A percentile compares a stretch with the other conserved stretches of the same genome.
phyloP scores from a whole-genome alignment of 2,888 invertebrate species.

The Amphipyra tragopoginis region DNA sequence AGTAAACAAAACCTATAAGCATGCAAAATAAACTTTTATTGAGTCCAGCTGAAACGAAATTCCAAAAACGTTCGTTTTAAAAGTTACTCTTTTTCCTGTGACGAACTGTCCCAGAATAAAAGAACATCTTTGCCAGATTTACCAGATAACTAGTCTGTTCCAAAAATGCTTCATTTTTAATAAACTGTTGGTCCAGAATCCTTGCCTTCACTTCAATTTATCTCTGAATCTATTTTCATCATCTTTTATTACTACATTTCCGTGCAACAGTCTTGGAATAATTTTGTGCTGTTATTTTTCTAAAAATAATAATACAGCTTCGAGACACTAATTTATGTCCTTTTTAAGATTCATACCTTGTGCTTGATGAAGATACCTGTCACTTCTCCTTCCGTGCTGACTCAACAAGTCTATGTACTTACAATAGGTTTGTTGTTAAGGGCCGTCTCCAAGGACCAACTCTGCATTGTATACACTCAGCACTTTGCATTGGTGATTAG shows the following conservation, averaged over 20 bases:
- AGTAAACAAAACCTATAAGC: too few relatives aligned
- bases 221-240: neutral
- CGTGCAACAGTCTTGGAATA: conserved; percentile 1
- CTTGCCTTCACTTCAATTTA: neutral
- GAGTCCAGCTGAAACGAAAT: too few relatives aligned
- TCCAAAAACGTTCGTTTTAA: too few relatives aligned
- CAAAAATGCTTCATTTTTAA: too few relatives aligned
- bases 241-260: neutral
- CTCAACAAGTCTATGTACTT: conserved; percentile 22
- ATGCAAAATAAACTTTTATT: too few relatives aligned
- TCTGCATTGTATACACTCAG: conserved; percentile 2
- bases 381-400: conserved; percentile 1
- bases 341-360: conserved; percentile 23
- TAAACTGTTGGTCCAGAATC: conserved; percentile 8
- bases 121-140: too few relatives aligned
- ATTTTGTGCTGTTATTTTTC: conserved; percentile 6
- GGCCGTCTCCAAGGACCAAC: neutral
- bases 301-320: conserved; percentile 2
- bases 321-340: conserved; percentile 4
- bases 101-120: too few relatives aligned
- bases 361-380: conserved; percentile 15
- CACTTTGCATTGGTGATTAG: conserved; percentile 1
- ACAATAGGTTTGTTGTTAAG: conserved; percentile 4
- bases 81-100: too few relatives aligned
- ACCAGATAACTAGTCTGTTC: too few relatives aligned